Conservation (phyloP, 2,797 vertebrate genomes). For the Lagocephalus sceleratus region DNA sequence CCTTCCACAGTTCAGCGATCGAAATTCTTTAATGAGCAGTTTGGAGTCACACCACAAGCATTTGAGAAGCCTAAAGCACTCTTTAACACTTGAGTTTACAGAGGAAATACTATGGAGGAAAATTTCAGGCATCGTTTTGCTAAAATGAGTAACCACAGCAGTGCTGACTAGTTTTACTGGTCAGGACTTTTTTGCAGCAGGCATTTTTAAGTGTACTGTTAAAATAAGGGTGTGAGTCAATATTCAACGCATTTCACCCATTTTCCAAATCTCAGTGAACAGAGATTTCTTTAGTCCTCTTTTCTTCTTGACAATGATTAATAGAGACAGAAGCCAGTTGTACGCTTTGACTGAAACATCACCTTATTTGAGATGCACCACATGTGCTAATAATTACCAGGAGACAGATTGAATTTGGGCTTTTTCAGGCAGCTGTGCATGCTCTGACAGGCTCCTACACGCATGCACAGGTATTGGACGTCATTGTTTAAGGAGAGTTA, state of each 20-base stretch:
- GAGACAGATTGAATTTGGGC: constrained; percentile 58
- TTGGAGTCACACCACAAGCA: constrained; percentile 36
- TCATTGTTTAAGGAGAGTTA: no score
- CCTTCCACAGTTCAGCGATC: constrained; percentile 30
- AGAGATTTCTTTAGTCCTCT: constrained; percentile 1
- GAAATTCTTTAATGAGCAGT: constrained; percentile 52
- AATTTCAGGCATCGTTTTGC: no score
- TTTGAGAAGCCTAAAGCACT: constrained; percentile 30
- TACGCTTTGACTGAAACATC: constrained; percentile 54
- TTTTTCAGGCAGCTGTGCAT: constrained; percentile 19
- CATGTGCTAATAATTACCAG: constrained; percentile 65
- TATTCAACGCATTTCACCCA: not conserved
- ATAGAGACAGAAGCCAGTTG: constrained; percentile 27
- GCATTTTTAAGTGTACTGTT: no score
- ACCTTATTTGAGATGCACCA: constrained; percentile 58
- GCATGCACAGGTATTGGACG: constrained; percentile 1
- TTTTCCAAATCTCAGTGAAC: no score
- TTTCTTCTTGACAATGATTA: constrained; percentile 21
- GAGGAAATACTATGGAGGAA: no score
- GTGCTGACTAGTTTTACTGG: no score
- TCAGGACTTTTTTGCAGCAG: no score
- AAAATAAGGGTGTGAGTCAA: no score
- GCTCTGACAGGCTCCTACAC: not conserved
- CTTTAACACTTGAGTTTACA: constrained; percentile 32
- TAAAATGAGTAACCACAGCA: no score